Evolutionary conservation across 2,888 invertebrate genomes (phyloP).

Genomic region (Noctuana brunneofusca): DNA sequence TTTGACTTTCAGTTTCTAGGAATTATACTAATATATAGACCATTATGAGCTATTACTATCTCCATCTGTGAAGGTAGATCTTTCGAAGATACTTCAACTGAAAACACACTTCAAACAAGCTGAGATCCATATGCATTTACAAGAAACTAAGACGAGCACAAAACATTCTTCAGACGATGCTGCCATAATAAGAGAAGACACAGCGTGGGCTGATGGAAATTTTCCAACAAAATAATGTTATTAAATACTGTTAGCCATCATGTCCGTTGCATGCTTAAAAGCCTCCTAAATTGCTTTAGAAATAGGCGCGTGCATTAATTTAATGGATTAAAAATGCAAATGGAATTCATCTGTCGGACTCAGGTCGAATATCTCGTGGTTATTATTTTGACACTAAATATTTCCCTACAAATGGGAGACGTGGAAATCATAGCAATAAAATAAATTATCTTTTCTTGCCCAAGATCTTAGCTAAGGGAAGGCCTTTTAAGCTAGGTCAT

Average conservation of each 20-base stretch:
- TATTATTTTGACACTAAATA: constrained; percentile 6
- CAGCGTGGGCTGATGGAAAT: neutral
- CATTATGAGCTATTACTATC: too few relatives aligned
- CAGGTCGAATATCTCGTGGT: constrained; percentile 1
- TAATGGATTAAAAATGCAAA: constrained; percentile 22
- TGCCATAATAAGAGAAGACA: neutral
- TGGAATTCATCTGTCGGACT: constrained; percentile 10
- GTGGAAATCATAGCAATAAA: neutral
- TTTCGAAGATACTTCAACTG: neutral
- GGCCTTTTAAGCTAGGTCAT: too few relatives aligned
- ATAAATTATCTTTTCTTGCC: neutral
- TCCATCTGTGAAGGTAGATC: neutral
- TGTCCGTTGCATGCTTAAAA: constrained; percentile 1
- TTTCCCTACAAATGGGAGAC: neutral
- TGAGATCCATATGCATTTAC: neutral
- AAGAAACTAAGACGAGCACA: neutral
- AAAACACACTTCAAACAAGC: neutral
- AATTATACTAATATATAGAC: too few relatives aligned
- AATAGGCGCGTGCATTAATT: constrained; percentile 26
- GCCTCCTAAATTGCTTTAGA: constrained; percentile 12
- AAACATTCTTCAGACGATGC: neutral
- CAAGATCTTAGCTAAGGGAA: neutral
- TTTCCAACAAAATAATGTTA: constrained; percentile 9
- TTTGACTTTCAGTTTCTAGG: neutral
- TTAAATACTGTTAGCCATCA: neutral